A percentile compares a stretch with the other conserved stretches of the same genome.
Conservation (phyloP, 2,797 vertebrate species). For the Anabacerthia variegaticeps region DNA sequence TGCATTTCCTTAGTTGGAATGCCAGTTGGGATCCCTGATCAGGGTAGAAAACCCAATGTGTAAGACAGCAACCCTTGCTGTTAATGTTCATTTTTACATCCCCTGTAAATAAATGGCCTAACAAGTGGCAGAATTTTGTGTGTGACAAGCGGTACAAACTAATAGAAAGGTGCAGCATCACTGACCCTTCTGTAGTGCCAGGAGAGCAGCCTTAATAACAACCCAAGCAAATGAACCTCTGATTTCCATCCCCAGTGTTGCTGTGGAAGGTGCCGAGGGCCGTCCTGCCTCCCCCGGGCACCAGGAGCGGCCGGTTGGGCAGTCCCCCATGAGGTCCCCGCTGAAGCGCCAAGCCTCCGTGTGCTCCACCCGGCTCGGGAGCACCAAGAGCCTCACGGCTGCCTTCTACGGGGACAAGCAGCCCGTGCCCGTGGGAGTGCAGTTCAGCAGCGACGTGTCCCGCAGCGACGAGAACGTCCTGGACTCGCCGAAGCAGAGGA, state of each 20-base stretch:
- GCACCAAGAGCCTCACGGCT: slow-evolving; percentile 94
- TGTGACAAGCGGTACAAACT: neutral
- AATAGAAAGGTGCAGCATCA: neutral
- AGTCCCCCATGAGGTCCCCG: slow-evolving; percentile 91
- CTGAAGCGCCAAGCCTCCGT: slow-evolving; percentile 92
- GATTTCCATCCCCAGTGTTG: slow-evolving; percentile 70
- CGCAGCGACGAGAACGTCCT: slow-evolving; percentile 95
- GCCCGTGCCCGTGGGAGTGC: slow-evolving; percentile 85
- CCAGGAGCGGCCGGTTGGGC: slow-evolving; percentile 84
- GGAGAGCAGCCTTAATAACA: neutral
- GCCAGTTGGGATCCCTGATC: neutral
- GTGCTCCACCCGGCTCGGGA: slow-evolving; percentile 91
- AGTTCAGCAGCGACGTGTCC: slow-evolving; percentile 95
- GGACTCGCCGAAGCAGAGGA: slow-evolving; percentile 93
- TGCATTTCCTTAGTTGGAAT: neutral
- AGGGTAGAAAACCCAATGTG: neutral
- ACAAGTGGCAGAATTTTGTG: neutral
- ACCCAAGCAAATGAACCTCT: neutral
- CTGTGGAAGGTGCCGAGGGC: slow-evolving; percentile 81
- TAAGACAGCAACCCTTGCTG: neutral
- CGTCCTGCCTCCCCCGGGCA: slow-evolving; percentile 85
- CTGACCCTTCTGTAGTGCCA: neutral
- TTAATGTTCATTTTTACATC: neutral
- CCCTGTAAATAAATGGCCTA: neutral
- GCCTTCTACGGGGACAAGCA: slow-evolving; percentile 92